Evolutionary conservation across 2,797 vertebrate species (phyloP).

Genomic region (Eupleurogrammus muticus): DNA sequence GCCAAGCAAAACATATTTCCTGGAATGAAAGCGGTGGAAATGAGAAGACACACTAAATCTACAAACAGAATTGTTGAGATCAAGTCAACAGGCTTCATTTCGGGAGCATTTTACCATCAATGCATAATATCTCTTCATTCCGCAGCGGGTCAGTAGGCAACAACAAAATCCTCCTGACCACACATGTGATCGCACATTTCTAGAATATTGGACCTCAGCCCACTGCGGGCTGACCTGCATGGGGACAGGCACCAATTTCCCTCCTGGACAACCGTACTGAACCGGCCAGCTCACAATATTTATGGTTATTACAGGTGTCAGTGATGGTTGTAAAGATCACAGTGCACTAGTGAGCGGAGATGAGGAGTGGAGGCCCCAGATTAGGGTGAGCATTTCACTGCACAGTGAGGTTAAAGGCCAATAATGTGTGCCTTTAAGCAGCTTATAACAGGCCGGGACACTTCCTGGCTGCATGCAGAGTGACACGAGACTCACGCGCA

Average conservation of each 20-base stretch:
- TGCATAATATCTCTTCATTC: slow-evolving; percentile 10
- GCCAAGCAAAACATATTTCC: slow-evolving; percentile 35
- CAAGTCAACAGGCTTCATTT: slow-evolving; percentile 35
- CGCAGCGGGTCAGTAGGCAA: background rate
- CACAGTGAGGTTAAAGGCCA: slow-evolving; percentile 69
- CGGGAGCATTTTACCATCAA: slow-evolving; percentile 33
- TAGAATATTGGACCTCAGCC: slow-evolving; percentile 23
- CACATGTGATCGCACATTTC: slow-evolving; percentile 19
- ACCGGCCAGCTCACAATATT: slow-evolving; percentile 35
- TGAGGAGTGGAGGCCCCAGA: slow-evolving; percentile 36
- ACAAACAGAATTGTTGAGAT: slow-evolving; percentile 32
- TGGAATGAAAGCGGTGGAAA: slow-evolving; percentile 34
- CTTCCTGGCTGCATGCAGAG: slow-evolving; percentile 39
- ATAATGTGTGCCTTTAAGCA: slow-evolving; percentile 68
- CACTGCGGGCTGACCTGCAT: slow-evolving; percentile 27
- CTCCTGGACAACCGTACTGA: slow-evolving; percentile 29
- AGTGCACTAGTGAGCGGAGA: slow-evolving; percentile 12
- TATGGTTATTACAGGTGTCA: slow-evolving; percentile 24
- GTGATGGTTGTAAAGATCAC: slow-evolving; percentile 7
- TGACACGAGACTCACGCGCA: slow-evolving; percentile 4
- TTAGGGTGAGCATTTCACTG: slow-evolving; percentile 69
- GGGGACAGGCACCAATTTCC: slow-evolving; percentile 18
- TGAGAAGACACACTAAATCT: slow-evolving; percentile 36
- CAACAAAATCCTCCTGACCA: background rate
- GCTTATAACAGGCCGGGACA: slow-evolving; percentile 58